These are phyloP conservation scores for Leucopsar rothschildi DNA, from an alignment of 2,113 vertebrate genomes.

Conservation along the genomic window DNA sequence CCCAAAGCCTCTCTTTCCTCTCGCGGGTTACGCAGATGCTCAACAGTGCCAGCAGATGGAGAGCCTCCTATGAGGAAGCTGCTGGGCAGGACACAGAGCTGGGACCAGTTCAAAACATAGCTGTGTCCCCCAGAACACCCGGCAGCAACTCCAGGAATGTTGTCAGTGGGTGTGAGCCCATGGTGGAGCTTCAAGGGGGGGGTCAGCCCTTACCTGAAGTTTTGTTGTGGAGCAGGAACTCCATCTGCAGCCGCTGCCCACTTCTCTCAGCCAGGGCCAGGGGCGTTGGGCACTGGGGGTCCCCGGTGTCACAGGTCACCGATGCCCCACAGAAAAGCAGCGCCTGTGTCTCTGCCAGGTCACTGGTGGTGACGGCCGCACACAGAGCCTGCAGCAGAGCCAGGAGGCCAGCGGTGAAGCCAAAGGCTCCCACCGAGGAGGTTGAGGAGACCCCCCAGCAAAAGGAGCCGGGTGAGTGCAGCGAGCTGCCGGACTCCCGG, in stretches of 20 bases:
- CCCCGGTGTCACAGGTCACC: slow-evolving; percentile 81
- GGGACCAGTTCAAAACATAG: accelerated
- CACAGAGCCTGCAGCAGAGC: slow-evolving; percentile 79
- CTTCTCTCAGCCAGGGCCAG: slow-evolving; percentile 79
- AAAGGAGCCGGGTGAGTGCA: background rate
- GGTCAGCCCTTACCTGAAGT: slow-evolving; percentile 78
- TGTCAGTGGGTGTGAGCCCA: background rate
- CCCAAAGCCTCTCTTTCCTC: background rate
- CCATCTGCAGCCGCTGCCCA: slow-evolving; percentile 85
- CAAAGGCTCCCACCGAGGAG: background rate
- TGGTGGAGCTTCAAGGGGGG: background rate
- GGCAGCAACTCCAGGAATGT: accelerated
- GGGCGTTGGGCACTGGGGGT: slow-evolving; percentile 74
- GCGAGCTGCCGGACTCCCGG: background rate
- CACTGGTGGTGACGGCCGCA: slow-evolving; percentile 85
- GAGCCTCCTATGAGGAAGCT: background rate
- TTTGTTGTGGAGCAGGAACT: slow-evolving; percentile 86
- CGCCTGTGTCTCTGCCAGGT: slow-evolving; percentile 89
- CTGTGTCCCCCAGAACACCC: background rate
- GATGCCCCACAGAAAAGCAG: slow-evolving; percentile 92
- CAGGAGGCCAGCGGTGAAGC: background rate
- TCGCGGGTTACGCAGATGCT: accelerated
- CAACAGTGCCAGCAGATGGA: background rate
- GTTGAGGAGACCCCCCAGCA: background rate
- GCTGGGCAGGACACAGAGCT: background rate